Base-by-base conservation (phyloP, 2,797 vertebrate genomes). In the Helicolenus hilgendorfi region DNA sequence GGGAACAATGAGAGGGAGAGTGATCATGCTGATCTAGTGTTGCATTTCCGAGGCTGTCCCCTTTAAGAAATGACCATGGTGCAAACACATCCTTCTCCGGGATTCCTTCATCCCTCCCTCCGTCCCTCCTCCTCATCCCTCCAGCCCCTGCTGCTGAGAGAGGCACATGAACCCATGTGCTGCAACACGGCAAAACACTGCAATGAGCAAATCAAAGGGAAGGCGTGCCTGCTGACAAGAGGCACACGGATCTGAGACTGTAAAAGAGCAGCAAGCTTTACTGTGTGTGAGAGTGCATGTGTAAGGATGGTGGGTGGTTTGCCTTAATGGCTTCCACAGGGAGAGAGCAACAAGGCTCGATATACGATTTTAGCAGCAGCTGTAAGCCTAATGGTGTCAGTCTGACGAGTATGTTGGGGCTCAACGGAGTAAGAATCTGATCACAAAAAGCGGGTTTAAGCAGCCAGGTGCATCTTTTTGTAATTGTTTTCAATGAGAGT, bases 131-230 rank as follows among this genome's bases (percentile, higher is more conserved):
- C 49, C 62, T 82, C 74, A 24, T 60, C 24, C 35, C 38, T 89
- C 31, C 49, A 73, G 62, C 53, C 41, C 76, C 31, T 69, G 67
- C 79, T 72, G 67, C 76, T 78, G 63, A 69, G 68, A 63, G 62
- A 72, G 72, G 73, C 60, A 58, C 62, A 74, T 64, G 78, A 78
- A 81, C 41, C 60, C n/a, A 69, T 64, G 87, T 31, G 49, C 38
- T 0, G 67, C 81, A 88, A 84, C 86, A 81, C 27, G 9, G 74
- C 81, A 78, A 77, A 86, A 71, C 69, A 65, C 86, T 33, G 65
- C 79, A 84, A 67, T 71, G 74, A 86, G 60, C 82, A 91, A 92
- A 91, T 90, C 72, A 90, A 71, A 92, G 58, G 69, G 59, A 20
- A 73, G 65, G 29, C 13, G 13, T 45, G n/a, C 59, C 80, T 65